Evolutionary conservation across 2,113 vertebrate species (phyloP).

Genomic region (Apteryx mantelli): DNA sequence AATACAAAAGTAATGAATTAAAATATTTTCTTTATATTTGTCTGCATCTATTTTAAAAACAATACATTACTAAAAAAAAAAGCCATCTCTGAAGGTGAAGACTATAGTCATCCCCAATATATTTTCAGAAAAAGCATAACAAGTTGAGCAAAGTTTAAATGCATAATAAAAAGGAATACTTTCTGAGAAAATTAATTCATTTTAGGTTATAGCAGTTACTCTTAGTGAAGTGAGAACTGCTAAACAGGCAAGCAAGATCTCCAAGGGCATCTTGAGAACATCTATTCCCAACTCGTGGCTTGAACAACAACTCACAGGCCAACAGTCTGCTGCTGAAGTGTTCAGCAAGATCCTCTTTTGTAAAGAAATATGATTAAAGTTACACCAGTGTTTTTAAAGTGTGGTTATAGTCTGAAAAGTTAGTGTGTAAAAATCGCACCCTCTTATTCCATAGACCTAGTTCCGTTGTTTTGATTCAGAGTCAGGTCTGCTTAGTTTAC

Average conservation of each 20-base stretch:
- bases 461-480: conserved; percentile 32
- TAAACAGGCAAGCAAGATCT: background rate
- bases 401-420: conserved; percentile 45
- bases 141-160: background rate
- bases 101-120: background rate
- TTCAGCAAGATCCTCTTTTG: background rate
- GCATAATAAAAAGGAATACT: background rate
- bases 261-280: background rate
- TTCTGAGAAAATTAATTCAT: background rate
- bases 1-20: background rate
- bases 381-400: conserved; percentile 25
- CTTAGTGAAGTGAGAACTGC: background rate
- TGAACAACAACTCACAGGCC: background rate
- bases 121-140: background rate
- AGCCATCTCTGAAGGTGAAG: background rate
- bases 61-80: background rate
- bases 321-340: background rate
- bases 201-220: background rate
- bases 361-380: conserved; percentile 30
- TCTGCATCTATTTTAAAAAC: background rate
- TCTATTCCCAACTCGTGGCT: background rate
- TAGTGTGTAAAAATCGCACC: conserved; percentile 56
- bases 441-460: conserved; percentile 39
- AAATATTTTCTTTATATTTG: background rate
- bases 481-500: conserved; percentile 20